Base-by-base conservation (phyloP, 37 sponge, comb jelly and placozoan species). In the Beroe forskalii region DNA sequence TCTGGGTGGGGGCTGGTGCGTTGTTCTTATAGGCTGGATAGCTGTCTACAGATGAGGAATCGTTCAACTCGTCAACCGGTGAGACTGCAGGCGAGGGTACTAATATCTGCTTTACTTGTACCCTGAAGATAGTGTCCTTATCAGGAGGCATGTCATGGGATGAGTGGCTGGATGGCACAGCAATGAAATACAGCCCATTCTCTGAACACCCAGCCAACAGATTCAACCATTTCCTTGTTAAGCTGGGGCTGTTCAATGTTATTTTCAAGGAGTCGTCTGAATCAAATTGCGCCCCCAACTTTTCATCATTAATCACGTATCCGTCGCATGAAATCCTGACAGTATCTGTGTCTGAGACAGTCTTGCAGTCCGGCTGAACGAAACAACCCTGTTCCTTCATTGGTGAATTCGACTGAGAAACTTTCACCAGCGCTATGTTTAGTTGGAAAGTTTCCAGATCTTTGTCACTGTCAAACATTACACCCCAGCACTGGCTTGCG, bases 21-120 rank as follows among this genome's bases (percentile, higher is more conserved):
- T 41, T 80, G 1, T 23, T 44, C 44, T 41, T 44, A 30, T 32
- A 37, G 20, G 55, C 42, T 19, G 55, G 44, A 24, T 33, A 38
- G 30, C 86, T 80, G 55, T 80, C 86, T 27, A 80, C 86, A 17
- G 86, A 80, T n/a, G 86, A 80, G 19, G 40, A 42, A 27, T 80
- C 86, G 42, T 32, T 80, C 8, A 43, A 22, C 28, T 80, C 86
- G 55, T 41, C 40, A 1, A 44, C 12, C 12, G 72, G 72, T 33
- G 72, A 27, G 12, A 37, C 8, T 4, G 39, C 39, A 14, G 32
- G 33, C 2, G 72, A 32, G 39, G 32, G 17, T 2, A 6, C 19
- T 36, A 32, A 3, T 19, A 44, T 43, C 42, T 80, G 30, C 55
- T 25, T 41, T 41, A 80, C 30, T 22, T 35, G 28, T 0, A 80